These are phyloP conservation scores for Ophioderma brevispina DNA, from an alignment of 35 echinoderm and acorn worm species.

Conservation along the genomic window DNA sequence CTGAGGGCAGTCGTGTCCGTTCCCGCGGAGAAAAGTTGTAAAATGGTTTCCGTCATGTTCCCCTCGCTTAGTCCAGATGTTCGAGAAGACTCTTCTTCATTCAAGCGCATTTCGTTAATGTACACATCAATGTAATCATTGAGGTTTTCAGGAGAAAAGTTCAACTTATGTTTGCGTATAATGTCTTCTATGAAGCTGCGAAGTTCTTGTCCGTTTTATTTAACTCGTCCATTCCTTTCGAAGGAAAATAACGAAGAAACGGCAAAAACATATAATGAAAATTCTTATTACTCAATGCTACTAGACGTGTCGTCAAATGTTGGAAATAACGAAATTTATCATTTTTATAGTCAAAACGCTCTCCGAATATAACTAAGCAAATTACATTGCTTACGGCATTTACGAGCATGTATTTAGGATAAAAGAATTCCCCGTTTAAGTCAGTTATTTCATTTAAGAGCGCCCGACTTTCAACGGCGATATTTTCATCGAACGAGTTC, in stretches of 20 bases:
- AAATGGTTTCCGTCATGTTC: slow-evolving; percentile 41
- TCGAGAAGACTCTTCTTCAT: neutral
- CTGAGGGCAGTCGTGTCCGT: slow-evolving; percentile 71
- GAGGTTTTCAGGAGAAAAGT: slow-evolving; percentile 24
- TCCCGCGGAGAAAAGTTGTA: slow-evolving; percentile 63
- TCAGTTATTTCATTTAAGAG: neutral
- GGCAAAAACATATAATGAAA: slow-evolving; percentile 24
- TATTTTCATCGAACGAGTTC: slow-evolving; percentile 16
- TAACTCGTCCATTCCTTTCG: neutral
- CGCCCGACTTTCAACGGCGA: neutral
- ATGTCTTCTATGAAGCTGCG: slow-evolving; percentile 29
- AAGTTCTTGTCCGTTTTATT: neutral
- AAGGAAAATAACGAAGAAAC: neutral
- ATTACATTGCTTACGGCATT: slow-evolving; percentile 55
- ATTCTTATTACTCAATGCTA: neutral
- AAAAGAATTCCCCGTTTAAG: neutral
- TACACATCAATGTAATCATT: slow-evolving; percentile 59
- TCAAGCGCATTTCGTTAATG: slow-evolving; percentile 41
- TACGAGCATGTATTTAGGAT: neutral
- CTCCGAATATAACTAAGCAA: slow-evolving; percentile 15
- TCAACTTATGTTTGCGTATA: slow-evolving; percentile 27
- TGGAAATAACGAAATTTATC: slow-evolving; percentile 15
- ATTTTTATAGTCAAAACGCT: slow-evolving; percentile 37
- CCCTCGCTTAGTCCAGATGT: neutral
- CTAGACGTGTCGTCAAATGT: slow-evolving; percentile 10